phyloP scores from a whole-genome alignment of 2,797 vertebrate species.

The Sternotherus odoratus region DNA sequence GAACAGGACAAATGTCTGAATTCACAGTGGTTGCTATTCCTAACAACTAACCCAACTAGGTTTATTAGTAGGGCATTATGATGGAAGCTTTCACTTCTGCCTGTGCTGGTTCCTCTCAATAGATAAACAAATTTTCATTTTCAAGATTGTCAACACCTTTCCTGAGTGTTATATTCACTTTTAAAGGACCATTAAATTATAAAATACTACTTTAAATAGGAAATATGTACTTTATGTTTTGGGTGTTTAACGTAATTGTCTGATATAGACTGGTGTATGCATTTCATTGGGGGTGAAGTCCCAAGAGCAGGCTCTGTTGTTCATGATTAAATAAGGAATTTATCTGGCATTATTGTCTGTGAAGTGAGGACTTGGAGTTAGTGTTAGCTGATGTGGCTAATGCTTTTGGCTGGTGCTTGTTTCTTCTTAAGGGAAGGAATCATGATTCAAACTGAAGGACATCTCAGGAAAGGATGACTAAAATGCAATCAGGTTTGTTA shows the following conservation, averaged over 20 bases:
- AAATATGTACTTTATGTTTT: constrained; percentile 41
- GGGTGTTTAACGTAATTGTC: constrained; percentile 5
- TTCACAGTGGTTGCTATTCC: background rate
- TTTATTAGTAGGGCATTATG: constrained; percentile 32
- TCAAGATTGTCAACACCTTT: constrained; percentile 53
- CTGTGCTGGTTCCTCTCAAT: background rate
- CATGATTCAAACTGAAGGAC: background rate
- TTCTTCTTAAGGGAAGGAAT: background rate
- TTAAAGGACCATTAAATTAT: constrained; percentile 46
- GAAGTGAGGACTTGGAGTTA: background rate
- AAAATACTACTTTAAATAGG: constrained; percentile 45
- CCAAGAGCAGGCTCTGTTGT: background rate
- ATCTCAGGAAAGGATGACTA: background rate
- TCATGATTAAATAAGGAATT: constrained; percentile 4
- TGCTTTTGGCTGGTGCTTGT: background rate
- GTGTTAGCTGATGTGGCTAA: background rate
- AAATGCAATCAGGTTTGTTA: background rate
- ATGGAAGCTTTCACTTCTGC: constrained; percentile 5
- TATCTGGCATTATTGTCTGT: background rate
- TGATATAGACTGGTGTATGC: background rate
- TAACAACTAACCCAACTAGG: background rate
- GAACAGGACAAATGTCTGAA: background rate
- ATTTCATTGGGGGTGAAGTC: background rate
- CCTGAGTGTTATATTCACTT: constrained; percentile 36
- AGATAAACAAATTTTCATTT: constrained; percentile 36